Evolutionary conservation across 1,140 invertebrate genomes (phyloP).

Genomic region (Drosophila murphyi): DNA sequence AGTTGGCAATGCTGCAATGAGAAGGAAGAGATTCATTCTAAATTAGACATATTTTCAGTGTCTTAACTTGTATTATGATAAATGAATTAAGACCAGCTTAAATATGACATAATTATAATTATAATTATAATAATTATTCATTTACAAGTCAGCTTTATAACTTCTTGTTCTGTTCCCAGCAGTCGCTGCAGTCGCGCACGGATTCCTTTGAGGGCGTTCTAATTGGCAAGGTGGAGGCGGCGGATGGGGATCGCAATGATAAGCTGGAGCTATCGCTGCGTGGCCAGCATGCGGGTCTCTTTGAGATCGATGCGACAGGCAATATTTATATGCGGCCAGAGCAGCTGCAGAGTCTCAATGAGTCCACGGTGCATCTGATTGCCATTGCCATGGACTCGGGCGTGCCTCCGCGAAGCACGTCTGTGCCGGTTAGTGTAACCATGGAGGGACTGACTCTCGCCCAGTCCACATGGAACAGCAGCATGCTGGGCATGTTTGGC

Average conservation of each 20-base stretch:
- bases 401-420: slow-evolving; percentile 78
- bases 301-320: slow-evolving; percentile 86
- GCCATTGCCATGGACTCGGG: slow-evolving; percentile 91
- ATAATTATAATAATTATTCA: too few species aligned
- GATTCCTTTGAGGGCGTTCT: slow-evolving; percentile 77
- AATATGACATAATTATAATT: too few species aligned
- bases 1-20: slow-evolving; percentile 30
- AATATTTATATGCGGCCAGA: slow-evolving; percentile 85
- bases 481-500: slow-evolving; percentile 76
- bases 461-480: slow-evolving; percentile 70
- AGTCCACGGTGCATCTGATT: slow-evolving; percentile 88
- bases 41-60: too few species aligned
- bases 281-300: slow-evolving; percentile 89
- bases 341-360: slow-evolving; percentile 85
- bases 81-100: not conserved
- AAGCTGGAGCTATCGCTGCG: slow-evolving; percentile 88
- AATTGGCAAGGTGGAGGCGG: slow-evolving; percentile 90
- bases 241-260: slow-evolving; percentile 92
- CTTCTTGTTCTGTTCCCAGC: slow-evolving; percentile 31
- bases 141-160: too few species aligned
- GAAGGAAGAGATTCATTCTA: too few species aligned
- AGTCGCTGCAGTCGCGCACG: slow-evolving; percentile 67
- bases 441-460: slow-evolving; percentile 78
- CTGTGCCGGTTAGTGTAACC: slow-evolving; percentile 78
- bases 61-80: not conserved